Conservation (phyloP, 1,140 invertebrate genomes). For the Papilio machaon region DNA sequence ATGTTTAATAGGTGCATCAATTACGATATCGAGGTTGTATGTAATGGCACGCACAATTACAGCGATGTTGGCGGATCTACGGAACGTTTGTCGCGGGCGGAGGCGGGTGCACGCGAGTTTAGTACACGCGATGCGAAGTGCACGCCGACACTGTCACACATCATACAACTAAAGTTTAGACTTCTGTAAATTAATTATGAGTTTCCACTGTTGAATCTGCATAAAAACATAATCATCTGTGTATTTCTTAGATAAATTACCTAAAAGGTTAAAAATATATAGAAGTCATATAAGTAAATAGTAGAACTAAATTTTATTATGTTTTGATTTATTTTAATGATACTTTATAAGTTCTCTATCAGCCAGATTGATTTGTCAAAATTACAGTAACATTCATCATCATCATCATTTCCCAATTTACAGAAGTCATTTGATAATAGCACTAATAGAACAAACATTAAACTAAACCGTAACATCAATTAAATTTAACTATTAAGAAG, state of each 20-base stretch:
- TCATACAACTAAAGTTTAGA: not conserved
- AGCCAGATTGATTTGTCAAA: not conserved
- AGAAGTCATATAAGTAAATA: too few species aligned
- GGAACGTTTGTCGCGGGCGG: slow-evolving; percentile 51
- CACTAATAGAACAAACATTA: not conserved
- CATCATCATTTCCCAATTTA: slow-evolving; percentile 29
- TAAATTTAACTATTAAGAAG: not conserved
- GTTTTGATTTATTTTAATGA: not conserved
- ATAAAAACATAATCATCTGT: too few species aligned
- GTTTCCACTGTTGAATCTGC: not conserved
- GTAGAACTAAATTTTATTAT: too few species aligned
- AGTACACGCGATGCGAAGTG: slow-evolving; percentile 36
- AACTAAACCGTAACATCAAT: not conserved
- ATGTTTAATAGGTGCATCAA: slow-evolving; percentile 13
- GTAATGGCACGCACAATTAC: slow-evolving; percentile 29
- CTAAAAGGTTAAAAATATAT: too few species aligned
- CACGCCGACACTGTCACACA: slow-evolving; percentile 30
- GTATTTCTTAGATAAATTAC: too few species aligned
- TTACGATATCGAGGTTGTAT: slow-evolving; percentile 19
- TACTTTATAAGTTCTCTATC: not conserved
- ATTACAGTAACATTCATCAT: not conserved
- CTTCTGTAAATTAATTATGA: not conserved
- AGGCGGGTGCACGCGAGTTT: not conserved
- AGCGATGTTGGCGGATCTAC: slow-evolving; percentile 53
- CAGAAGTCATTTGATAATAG: slow-evolving; percentile 9